Evolutionary conservation across 2,113 vertebrate species (phyloP).

Genomic region (Cranoglanis bouderius): DNA sequence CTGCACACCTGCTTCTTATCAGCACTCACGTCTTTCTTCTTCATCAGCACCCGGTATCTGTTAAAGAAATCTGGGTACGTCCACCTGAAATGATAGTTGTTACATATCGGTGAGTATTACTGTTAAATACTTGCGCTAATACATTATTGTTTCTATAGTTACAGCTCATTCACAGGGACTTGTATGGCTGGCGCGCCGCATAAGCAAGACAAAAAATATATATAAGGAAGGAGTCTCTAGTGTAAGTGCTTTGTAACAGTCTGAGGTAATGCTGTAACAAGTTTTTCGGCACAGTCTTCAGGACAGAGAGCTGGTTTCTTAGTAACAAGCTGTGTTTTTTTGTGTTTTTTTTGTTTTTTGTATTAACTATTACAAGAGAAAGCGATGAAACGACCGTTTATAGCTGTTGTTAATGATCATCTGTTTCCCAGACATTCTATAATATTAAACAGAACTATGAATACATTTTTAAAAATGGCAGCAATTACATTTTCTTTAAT

Average conservation of each 20-base stretch:
- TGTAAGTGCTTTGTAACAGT: background rate
- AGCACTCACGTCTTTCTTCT: constrained; percentile 76
- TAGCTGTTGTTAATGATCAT: background rate
- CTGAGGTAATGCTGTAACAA: background rate
- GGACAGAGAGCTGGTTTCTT: background rate
- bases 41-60: constrained; percentile 89
- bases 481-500: no score
- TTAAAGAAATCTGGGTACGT: constrained; percentile 92
- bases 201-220: background rate
- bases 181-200: background rate
- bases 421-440: background rate
- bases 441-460: background rate
- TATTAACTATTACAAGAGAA: background rate
- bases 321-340: background rate
- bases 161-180: background rate
- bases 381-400: background rate
- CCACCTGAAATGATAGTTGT: constrained; percentile 77
- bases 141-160: background rate
- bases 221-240: background rate
- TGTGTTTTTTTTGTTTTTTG: background rate
- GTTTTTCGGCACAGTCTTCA: background rate
- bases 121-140: background rate
- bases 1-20: constrained; percentile 87
- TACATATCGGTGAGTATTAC: background rate
- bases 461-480: no score